Conservation (phyloP, 2,113 vertebrate genomes). For the Planiliza haematocheilus region DNA sequence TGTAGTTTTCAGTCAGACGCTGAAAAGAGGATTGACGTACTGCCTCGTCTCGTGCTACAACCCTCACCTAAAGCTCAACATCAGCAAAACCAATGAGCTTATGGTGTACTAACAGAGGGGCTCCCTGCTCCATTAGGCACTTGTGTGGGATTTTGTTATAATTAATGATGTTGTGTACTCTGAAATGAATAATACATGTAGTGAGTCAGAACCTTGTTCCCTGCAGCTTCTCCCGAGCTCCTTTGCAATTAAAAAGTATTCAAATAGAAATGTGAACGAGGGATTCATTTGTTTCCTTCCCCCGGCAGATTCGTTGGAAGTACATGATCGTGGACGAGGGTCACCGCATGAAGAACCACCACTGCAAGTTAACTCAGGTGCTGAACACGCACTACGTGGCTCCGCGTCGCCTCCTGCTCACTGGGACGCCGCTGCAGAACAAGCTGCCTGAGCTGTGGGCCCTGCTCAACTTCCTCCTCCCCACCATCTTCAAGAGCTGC, state of each 20-base stretch:
- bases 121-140: too few species aligned
- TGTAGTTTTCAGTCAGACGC: too few species aligned
- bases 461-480: slow-evolving; percentile 97
- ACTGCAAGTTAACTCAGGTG: slow-evolving; percentile 98
- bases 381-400: slow-evolving; percentile 98
- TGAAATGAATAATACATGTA: too few species aligned
- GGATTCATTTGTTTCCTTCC: background rate
- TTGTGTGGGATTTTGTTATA: too few species aligned
- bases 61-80: too few species aligned
- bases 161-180: too few species aligned
- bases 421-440: slow-evolving; percentile 96
- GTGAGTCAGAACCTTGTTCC: too few species aligned
- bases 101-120: too few species aligned
- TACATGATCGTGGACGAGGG: slow-evolving; percentile 99
- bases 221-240: background rate
- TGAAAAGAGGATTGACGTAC: too few species aligned
- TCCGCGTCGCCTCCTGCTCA: slow-evolving; percentile 93
- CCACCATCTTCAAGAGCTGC: slow-evolving; percentile 99
- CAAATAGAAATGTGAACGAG: background rate
- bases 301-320: slow-evolving; percentile 94
- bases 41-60: too few species aligned
- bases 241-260: background rate
- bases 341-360: slow-evolving; percentile 99
- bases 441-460: slow-evolving; percentile 98
- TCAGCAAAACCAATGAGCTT: too few species aligned